phyloP scores from a whole-genome alignment of 1,140 invertebrate species.

The Leptinotarsa texana region DNA sequence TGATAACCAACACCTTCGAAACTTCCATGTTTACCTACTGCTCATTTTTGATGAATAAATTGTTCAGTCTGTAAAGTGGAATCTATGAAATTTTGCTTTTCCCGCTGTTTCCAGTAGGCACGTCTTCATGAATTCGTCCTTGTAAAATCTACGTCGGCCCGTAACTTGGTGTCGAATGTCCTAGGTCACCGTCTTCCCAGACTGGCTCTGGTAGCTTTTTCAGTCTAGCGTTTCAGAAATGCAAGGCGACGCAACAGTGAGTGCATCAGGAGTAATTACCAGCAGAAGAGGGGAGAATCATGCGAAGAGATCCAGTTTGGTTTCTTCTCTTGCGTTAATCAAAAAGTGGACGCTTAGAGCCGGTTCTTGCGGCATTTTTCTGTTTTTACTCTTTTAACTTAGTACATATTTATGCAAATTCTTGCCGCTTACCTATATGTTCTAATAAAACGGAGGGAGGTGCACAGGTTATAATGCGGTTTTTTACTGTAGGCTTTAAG shows the following conservation, averaged over 20 bases:
- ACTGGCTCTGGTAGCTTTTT: slow-evolving; percentile 8
- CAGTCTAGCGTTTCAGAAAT: slow-evolving; percentile 8
- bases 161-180: slow-evolving; percentile 1
- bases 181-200: slow-evolving; percentile 7
- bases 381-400: slow-evolving; percentile 21
- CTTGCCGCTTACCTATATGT: slow-evolving; percentile 4
- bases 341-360: slow-evolving; percentile 16
- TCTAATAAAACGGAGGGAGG: slow-evolving; percentile 13
- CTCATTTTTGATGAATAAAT: too few species aligned
- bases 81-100: too few species aligned
- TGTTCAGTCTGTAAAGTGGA: too few species aligned
- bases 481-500: neutral
- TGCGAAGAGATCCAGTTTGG: slow-evolving; percentile 20
- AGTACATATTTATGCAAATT: slow-evolving; percentile 25
- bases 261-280: slow-evolving; percentile 2
- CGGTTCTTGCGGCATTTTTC: slow-evolving; percentile 8
- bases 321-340: slow-evolving; percentile 22
- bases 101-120: too few species aligned
- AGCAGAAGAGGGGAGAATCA: neutral
- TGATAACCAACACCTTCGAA: too few species aligned
- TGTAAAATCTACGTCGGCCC: neutral
- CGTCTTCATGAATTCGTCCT: neutral
- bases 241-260: neutral
- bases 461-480: neutral
- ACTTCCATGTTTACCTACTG: too few species aligned